These are phyloP conservation scores for Steatornis caripensis DNA, from an alignment of 2,113 vertebrate genomes.

Conservation along the genomic window DNA sequence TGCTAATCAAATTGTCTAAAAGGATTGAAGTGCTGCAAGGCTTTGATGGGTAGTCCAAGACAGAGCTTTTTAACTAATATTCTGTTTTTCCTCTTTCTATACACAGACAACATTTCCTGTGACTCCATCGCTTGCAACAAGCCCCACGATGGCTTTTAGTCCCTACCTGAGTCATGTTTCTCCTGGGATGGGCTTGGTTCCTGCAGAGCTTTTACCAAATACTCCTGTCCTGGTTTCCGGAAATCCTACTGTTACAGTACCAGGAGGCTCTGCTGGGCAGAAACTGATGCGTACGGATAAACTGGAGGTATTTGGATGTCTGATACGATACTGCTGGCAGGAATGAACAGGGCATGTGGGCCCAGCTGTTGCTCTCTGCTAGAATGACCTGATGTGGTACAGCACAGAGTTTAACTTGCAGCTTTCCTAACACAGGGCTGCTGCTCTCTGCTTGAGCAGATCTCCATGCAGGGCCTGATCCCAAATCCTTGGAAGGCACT, in stretches of 20 bases:
- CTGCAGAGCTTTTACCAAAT: slow-evolving; percentile 90
- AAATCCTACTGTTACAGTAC: slow-evolving; percentile 85
- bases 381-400: background rate
- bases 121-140: slow-evolving; percentile 85
- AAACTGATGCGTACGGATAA: slow-evolving; percentile 94
- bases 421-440: background rate
- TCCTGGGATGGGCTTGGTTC: slow-evolving; percentile 91
- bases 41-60: background rate
- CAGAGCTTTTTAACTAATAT: background rate
- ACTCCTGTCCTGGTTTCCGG: slow-evolving; percentile 89
- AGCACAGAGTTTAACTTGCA: background rate
- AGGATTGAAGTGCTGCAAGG: slow-evolving; percentile 1
- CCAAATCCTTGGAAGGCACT: background rate
- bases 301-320: slow-evolving; percentile 86
- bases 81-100: slow-evolving; percentile 39
- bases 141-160: slow-evolving; percentile 90
- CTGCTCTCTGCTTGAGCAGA: background rate
- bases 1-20: background rate
- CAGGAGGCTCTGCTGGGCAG: slow-evolving; percentile 83
- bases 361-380: background rate
- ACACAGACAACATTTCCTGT: slow-evolving; percentile 88
- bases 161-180: slow-evolving; percentile 92
- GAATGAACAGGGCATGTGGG: background rate
- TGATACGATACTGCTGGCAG: background rate
- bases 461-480: fast-evolving